A percentile compares a stretch with the other conserved stretches of the same genome.
phyloP scores from a whole-genome alignment of 1,140 invertebrate genomes.

The Diploscapter pachys region DNA sequence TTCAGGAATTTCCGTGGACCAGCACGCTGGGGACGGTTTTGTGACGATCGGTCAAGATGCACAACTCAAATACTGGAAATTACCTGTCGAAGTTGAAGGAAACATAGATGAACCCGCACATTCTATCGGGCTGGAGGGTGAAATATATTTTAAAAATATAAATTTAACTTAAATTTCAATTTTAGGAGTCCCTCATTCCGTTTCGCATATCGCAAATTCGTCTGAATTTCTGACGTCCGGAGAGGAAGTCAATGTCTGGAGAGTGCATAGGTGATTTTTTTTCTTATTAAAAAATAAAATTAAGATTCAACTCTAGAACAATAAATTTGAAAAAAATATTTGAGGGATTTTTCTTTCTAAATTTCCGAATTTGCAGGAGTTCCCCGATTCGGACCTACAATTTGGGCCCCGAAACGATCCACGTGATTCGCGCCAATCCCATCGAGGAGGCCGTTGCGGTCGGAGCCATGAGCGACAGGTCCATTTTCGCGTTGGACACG shows the following conservation, averaged over 20 bases:
- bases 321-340: too few species aligned
- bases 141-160: not conserved
- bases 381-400: constrained; percentile 76
- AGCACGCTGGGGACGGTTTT: constrained; percentile 40
- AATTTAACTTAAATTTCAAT: not conserved
- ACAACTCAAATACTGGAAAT: constrained; percentile 86
- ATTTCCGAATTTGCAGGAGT: constrained; percentile 42
- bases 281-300: too few species aligned
- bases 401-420: constrained; percentile 87
- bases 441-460: constrained; percentile 72
- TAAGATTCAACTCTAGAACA: too few species aligned
- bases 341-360: constrained; percentile 66
- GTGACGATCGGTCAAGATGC: constrained; percentile 81
- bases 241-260: constrained; percentile 81
- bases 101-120: constrained; percentile 72
- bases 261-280: constrained; percentile 54
- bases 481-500: constrained; percentile 90
- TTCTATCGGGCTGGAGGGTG: constrained; percentile 68
- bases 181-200: constrained; percentile 73
- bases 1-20: constrained; percentile 54
- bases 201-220: constrained; percentile 77
- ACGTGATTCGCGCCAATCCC: constrained; percentile 84
- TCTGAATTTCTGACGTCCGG: constrained; percentile 87
- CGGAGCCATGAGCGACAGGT: constrained; percentile 84
- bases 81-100: constrained; percentile 58